Conservation (phyloP, 1,140 invertebrate genomes). For the Drosophila nigromelanica region DNA sequence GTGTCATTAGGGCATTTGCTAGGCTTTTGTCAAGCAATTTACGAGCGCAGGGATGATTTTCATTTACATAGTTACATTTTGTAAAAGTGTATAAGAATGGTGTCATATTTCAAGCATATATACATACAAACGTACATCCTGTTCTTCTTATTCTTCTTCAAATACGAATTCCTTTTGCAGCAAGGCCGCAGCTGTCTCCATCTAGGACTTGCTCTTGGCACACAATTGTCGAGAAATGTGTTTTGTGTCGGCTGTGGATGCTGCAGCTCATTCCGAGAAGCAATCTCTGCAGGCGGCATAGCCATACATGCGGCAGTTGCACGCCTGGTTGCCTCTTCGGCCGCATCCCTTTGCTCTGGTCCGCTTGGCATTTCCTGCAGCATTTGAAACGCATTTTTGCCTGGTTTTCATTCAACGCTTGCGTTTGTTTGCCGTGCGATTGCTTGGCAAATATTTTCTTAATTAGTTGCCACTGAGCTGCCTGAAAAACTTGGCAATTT, state of each 20-base stretch:
- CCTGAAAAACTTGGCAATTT: conserved; percentile 28
- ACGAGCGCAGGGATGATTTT: background rate
- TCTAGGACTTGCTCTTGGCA: conserved; percentile 50
- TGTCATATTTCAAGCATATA: conserved; percentile 10
- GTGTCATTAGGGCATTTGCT: background rate
- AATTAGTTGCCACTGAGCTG: conserved; percentile 61
- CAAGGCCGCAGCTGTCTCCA: conserved; percentile 30
- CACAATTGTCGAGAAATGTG: conserved; percentile 46
- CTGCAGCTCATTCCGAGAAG: conserved; percentile 31
- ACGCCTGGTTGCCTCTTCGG: conserved; percentile 48
- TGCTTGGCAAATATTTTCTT: conserved; percentile 78
- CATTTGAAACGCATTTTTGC: conserved; percentile 41
- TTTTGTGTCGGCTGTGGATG: conserved; percentile 37
- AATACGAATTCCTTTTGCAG: conserved; percentile 18
- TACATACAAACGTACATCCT: background rate
- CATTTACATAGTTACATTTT: background rate
- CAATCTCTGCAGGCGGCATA: conserved; percentile 56
- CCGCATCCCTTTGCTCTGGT: conserved; percentile 22
- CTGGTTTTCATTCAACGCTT: conserved; percentile 13
- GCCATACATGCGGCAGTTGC: conserved; percentile 47
- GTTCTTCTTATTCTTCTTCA: conserved; percentile 9
- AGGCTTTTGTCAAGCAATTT: background rate
- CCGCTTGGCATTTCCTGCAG: conserved; percentile 42
- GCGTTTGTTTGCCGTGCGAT: conserved; percentile 41
- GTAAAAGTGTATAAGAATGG: conserved; percentile 11